These are phyloP conservation scores for Clamator glandarius DNA, from an alignment of 2,797 vertebrate species.

Conservation along the genomic window DNA sequence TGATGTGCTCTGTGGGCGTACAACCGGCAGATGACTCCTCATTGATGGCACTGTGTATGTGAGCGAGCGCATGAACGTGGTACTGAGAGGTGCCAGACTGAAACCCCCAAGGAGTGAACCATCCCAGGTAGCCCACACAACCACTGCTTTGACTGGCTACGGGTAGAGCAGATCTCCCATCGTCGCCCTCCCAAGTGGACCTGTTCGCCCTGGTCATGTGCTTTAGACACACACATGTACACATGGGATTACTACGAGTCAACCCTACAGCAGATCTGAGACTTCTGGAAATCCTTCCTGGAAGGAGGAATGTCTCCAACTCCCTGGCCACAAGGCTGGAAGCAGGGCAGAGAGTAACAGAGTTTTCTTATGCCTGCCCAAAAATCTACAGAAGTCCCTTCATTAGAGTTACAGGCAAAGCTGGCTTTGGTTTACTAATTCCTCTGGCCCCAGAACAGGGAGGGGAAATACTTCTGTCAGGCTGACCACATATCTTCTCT, in stretches of 20 bases:
- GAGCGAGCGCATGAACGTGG: not conserved
- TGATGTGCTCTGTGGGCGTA: conserved; percentile 43
- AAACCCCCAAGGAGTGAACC: not conserved
- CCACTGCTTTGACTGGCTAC: not conserved
- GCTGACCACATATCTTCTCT: not conserved
- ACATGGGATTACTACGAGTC: not conserved
- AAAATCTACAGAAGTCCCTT: not conserved
- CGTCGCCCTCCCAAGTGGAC: not conserved
- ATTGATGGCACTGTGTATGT: not conserved
- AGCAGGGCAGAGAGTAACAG: not conserved
- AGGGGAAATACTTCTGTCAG: not conserved
- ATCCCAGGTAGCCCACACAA: not conserved
- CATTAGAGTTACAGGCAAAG: not conserved
- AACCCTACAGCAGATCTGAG: not conserved
- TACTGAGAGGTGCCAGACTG: not conserved
- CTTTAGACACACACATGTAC: not conserved
- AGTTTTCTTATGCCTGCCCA: not conserved
- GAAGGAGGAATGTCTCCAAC: not conserved
- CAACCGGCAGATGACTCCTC: conserved; percentile 46
- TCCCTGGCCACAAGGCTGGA: not conserved
- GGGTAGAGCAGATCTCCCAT: not conserved
- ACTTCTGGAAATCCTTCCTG: not conserved
- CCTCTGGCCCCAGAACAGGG: not conserved
- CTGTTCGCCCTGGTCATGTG: not conserved
- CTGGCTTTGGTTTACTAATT: not conserved